Conservation (phyloP, 2,797 vertebrate species). For the Dryobates pubescens region DNA sequence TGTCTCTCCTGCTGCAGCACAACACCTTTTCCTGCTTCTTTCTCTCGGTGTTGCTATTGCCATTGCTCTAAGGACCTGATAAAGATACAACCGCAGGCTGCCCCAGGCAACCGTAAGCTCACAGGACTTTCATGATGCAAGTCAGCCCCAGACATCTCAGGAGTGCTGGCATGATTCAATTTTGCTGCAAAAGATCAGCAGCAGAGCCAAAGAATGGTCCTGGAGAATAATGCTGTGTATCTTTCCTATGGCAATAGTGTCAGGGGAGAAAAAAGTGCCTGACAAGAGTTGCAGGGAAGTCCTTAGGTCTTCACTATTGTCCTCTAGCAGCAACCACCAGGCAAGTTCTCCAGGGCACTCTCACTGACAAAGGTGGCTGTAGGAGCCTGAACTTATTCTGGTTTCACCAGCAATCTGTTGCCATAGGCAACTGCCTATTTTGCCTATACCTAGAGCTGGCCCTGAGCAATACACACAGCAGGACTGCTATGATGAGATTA, state of each 20-base stretch:
- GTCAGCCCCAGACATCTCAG: not conserved
- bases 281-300: not conserved
- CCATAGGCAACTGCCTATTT: constrained; percentile 66
- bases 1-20: not conserved
- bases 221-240: not conserved
- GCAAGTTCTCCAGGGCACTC: not conserved
- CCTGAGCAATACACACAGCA: constrained; percentile 2
- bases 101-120: not conserved
- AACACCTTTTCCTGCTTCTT: not conserved
- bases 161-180: not conserved
- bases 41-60: not conserved
- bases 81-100: not conserved
- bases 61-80: not conserved
- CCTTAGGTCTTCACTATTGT: not conserved
- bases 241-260: not conserved
- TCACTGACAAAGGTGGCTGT: not conserved
- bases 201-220: not conserved
- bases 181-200: not conserved
- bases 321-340: not conserved
- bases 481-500: constrained; percentile 63
- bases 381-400: constrained; percentile 33
- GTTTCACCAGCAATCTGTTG: constrained; percentile 57
- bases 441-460: constrained; percentile 63
- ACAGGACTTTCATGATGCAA: not conserved
- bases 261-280: not conserved